Evolutionary conservation across 2,797 vertebrate species (phyloP), one percentile per base, ranked within the genome.

Genomic region (Melopsittacus undulatus): DNA sequence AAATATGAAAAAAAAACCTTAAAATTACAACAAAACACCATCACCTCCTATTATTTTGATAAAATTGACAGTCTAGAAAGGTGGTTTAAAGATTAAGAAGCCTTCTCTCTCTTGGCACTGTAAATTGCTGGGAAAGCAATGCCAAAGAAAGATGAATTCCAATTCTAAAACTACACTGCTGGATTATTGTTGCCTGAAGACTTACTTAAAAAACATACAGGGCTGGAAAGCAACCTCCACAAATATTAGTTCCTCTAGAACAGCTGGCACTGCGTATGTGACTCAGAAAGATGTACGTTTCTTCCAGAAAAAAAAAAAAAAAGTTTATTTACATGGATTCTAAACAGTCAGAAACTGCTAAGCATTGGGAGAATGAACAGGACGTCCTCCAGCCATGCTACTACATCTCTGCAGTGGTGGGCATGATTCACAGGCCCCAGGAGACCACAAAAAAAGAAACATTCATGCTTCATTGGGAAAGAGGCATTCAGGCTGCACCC

Each of bases 91-190:
- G 46, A 77, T 67, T 84, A 87, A 67, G 30, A 92, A 94, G 42
- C 4, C 3, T 79, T 82, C 14, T 40, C 21, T 70, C 43, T 69
- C n/a, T 40, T 87, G 42, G n/a, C 14, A 78, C 30, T 34, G n/a
- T n/a, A 57, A 34, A 64, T 57, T 57, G 56, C 45, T 84, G 48
- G 23, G 23, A 90, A 76, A 90, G 21, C 13, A 75, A 52, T 32
- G 40, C 26, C 62, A 86, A 89, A 82, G 29, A 84, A 84, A 43
- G 18, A 46, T 13, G 81, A 94, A 94, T 86, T 63, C 16, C 40
- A 61, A 27, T 45, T 74, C 48, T 40, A 80, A 88, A 82, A 82
- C 45, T 48, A 64, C 24, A 61, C 12, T 5, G 5, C 27, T 51
- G n/a, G n/a, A n/a, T 80, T 68, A 80, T 17, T 77, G 56, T 32